Conservation (phyloP, 2,888 invertebrate genomes). For the Argyra leucocephala region DNA sequence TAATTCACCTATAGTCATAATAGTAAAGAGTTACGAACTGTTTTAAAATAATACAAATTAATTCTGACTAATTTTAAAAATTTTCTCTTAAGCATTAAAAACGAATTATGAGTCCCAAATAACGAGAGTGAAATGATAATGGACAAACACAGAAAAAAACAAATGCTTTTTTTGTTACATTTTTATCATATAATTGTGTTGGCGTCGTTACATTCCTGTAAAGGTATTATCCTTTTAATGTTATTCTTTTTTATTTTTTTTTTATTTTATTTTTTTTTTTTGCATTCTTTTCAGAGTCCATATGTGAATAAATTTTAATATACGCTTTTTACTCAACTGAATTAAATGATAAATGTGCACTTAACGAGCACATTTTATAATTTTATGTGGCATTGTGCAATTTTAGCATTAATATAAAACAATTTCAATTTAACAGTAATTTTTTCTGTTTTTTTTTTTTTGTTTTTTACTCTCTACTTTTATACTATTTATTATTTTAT, state of each 20-base stretch:
- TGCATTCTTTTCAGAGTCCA: neutral
- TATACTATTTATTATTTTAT: neutral
- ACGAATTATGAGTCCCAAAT: too few relatives aligned
- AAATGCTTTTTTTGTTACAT: neutral
- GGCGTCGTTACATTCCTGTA: neutral
- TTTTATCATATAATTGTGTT: neutral
- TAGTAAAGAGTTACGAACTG: too few relatives aligned
- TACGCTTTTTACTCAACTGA: neutral
- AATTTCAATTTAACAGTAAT: neutral
- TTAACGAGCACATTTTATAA: slow-evolving; percentile 6
- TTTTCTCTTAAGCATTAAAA: too few relatives aligned
- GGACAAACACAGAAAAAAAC: too few relatives aligned
- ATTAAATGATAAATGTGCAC: slow-evolving; percentile 6
- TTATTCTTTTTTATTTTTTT: neutral
- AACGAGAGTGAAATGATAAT: too few relatives aligned
- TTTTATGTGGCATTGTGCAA: neutral
- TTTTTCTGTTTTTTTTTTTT: neutral
- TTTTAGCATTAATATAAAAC: neutral
- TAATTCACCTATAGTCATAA: too few relatives aligned
- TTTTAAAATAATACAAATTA: too few relatives aligned
- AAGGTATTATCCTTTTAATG: neutral
- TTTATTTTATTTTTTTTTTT: neutral
- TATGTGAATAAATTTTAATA: slow-evolving; percentile 3
- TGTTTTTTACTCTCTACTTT: neutral
- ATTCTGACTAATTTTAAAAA: too few relatives aligned